Evolutionary conservation across 1,140 invertebrate species (phyloP).

Genomic region (Drosophila setifemur): DNA sequence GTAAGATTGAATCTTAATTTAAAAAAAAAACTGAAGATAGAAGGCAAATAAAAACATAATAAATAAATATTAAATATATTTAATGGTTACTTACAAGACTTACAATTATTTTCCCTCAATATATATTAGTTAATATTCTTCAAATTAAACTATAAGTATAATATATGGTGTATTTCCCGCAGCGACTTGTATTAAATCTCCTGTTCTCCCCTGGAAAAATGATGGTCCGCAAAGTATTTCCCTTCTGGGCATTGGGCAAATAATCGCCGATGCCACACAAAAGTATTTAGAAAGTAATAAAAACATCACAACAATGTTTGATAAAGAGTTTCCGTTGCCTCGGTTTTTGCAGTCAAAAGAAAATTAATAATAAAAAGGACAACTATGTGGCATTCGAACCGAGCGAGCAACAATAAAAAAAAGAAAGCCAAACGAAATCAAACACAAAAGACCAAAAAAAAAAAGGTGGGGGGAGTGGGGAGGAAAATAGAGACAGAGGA

Average conservation of each 20-base stretch:
- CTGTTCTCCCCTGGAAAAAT: neutral
- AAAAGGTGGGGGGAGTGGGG: neutral
- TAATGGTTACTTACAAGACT: too few relatives aligned
- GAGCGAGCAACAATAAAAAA: conserved; percentile 1
- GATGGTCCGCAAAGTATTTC: conserved; percentile 53
- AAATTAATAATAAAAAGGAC: conserved; percentile 72
- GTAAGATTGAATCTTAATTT: too few relatives aligned
- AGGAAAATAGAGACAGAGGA: conserved; percentile 1
- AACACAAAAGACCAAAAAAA: conserved; percentile 24
- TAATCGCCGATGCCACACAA: conserved; percentile 39
- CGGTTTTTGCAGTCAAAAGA: conserved; percentile 26
- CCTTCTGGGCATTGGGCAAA: conserved; percentile 45
- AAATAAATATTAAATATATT: too few relatives aligned
- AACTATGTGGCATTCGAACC: conserved; percentile 54
- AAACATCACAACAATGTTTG: conserved; percentile 67
- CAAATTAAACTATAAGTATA: too few relatives aligned
- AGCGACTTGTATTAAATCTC: conserved; percentile 8
- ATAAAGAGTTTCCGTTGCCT: conserved; percentile 49
- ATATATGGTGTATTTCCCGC: neutral
- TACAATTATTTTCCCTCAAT: too few relatives aligned
- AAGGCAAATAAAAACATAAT: too few relatives aligned
- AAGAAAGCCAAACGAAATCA: conserved; percentile 28
- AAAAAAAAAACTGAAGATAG: too few relatives aligned
- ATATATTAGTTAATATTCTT: too few relatives aligned
- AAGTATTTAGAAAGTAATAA: conserved; percentile 79